phyloP scores from a whole-genome alignment of 2,888 invertebrate genomes.

The Phanerotoma sp. region DNA sequence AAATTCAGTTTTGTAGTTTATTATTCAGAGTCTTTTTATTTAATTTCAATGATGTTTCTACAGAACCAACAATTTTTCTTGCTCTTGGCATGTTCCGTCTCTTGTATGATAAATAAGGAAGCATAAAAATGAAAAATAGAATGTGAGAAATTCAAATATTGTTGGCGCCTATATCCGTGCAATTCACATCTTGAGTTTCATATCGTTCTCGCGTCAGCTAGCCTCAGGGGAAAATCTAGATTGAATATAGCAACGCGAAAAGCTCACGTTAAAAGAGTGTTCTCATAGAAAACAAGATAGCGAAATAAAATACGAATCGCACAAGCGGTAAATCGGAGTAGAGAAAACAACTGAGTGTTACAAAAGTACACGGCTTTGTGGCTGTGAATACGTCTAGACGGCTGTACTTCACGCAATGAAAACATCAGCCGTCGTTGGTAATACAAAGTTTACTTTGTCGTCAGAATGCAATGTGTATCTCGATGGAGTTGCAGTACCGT shows the following conservation, averaged over 20 bases:
- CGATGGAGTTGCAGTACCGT: too few relatives aligned
- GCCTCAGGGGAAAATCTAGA: constrained; percentile 10
- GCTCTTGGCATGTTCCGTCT: too few relatives aligned
- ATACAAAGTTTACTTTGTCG: constrained; percentile 29
- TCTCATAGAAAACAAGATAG: constrained; percentile 15
- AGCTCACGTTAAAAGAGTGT: constrained; percentile 10
- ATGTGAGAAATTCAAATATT: not conserved
- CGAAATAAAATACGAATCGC: constrained; percentile 26
- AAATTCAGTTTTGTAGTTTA: too few relatives aligned
- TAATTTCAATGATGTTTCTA: too few relatives aligned
- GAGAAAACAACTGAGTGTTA: constrained; percentile 20
- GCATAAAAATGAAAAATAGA: too few relatives aligned
- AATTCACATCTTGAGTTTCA: not conserved
- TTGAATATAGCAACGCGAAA: constrained; percentile 2
- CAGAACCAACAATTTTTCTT: too few relatives aligned
- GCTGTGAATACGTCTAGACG: constrained; percentile 51
- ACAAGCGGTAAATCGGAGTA: constrained; percentile 16
- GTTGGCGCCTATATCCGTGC: not conserved
- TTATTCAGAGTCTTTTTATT: too few relatives aligned
- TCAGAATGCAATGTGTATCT: constrained; percentile 5
- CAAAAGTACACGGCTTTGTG: constrained; percentile 42
- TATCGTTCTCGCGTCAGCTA: not conserved
- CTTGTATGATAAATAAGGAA: too few relatives aligned
- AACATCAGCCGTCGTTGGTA: constrained; percentile 37
- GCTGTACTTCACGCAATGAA: constrained; percentile 51